Percentiles rank a stretch among this genome's conserved stretches.
phyloP scores from a whole-genome alignment of 2,113 vertebrate genomes.

The Neomonachus schauinslandi region DNA sequence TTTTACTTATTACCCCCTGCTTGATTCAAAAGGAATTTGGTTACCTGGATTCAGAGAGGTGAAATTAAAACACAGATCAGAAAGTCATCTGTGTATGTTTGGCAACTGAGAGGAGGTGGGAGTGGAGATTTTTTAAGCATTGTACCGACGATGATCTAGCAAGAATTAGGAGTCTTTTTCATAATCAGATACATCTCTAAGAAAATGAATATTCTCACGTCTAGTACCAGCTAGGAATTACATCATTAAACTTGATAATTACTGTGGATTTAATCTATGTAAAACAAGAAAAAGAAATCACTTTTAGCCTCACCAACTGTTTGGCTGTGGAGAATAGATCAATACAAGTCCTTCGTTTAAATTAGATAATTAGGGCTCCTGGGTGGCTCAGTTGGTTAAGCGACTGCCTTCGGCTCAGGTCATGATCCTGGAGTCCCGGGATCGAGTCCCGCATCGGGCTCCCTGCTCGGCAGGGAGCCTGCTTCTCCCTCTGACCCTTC shows the following conservation, averaged over 20 bases:
- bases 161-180: conserved; percentile 1
- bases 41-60: not conserved
- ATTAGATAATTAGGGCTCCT: conserved; percentile 4
- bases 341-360: not conserved
- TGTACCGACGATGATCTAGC: not conserved
- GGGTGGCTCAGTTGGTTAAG: no score
- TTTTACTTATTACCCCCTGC: not conserved
- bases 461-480: no score
- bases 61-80: not conserved
- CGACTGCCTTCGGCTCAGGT: no score
- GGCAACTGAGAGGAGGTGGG: not conserved
- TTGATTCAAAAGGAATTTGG: not conserved
- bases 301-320: not conserved
- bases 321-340: not conserved
- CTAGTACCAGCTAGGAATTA: not conserved
- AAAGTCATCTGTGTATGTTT: not conserved
- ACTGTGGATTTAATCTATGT: not conserved
- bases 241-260: not conserved
- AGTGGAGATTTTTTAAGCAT: not conserved
- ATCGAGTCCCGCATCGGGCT: no score
- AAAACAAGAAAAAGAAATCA: conserved; percentile 30
- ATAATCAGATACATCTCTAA: not conserved
- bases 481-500: no score
- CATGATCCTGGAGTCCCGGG: no score
- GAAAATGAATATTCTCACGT: not conserved